A percentile compares a stretch with the other conserved stretches of the same genome.
phyloP scores from a whole-genome alignment of 2,113 vertebrate species.

The Odobenus rosmarus region DNA sequence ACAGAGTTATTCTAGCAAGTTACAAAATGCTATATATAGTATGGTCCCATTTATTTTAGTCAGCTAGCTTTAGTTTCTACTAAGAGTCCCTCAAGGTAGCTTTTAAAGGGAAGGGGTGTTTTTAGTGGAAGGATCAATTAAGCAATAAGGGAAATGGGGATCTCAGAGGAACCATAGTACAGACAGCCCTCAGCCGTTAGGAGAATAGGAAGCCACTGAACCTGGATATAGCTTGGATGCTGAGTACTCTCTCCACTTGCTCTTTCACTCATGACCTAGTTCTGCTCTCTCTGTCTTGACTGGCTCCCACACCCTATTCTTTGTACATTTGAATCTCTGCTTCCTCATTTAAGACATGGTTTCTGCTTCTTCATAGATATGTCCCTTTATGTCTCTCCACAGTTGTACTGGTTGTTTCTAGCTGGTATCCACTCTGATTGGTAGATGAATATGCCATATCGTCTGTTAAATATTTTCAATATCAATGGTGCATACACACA shows the following conservation, averaged over 20 bases:
- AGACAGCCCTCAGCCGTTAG: background rate
- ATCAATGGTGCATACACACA: background rate
- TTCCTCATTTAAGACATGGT: background rate
- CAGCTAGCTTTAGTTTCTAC: background rate
- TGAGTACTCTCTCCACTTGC: background rate
- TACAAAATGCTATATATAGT: background rate
- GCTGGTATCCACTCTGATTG: background rate
- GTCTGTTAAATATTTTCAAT: constrained; percentile 8
- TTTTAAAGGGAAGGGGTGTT: background rate
- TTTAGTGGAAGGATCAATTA: constrained; percentile 19
- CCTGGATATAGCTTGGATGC: background rate
- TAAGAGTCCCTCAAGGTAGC: background rate
- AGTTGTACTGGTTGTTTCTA: background rate
- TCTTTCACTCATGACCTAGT: background rate
- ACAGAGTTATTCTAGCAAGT: background rate
- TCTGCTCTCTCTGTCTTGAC: background rate
- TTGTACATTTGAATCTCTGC: background rate
- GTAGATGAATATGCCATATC: background rate
- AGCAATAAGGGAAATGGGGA: background rate
- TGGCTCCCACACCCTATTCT: background rate
- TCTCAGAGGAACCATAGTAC: background rate
- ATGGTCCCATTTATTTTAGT: background rate
- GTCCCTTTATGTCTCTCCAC: background rate
- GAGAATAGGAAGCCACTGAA: background rate
- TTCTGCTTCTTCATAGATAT: background rate